Evolutionary conservation across 1,140 invertebrate genomes (phyloP).

Genomic region (Papilio helenus): DNA sequence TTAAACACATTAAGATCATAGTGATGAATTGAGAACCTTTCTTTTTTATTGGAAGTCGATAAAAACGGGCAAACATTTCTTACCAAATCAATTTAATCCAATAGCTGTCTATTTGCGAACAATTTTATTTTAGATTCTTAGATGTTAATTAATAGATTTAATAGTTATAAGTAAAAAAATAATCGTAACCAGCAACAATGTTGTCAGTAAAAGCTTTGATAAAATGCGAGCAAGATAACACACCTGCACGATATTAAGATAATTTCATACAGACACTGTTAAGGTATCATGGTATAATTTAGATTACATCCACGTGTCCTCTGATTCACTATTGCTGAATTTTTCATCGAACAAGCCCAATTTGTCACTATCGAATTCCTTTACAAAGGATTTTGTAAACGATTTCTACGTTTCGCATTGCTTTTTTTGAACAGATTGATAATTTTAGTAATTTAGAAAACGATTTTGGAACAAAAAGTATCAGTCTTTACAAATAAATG

Average conservation of each 20-base stretch:
- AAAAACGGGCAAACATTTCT: no score
- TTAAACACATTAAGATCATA: no score
- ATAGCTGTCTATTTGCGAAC: no score
- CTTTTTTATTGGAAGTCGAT: no score
- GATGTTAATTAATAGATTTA: neutral
- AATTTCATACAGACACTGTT: conserved; percentile 38
- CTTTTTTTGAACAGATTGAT: no score
- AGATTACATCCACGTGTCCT: neutral
- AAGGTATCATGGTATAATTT: neutral
- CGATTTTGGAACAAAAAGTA: no score
- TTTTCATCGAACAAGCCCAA: neutral
- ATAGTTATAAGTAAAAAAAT: neutral
- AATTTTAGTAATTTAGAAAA: no score
- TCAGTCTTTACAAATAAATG: no score
- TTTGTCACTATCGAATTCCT: neutral
- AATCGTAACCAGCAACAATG: conserved; percentile 26
- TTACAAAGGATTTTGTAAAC: neutral
- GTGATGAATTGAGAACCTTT: no score
- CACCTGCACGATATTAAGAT: conserved; percentile 46
- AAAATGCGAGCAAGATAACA: conserved; percentile 37
- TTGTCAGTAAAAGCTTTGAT: conserved; percentile 29
- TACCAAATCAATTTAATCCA: no score
- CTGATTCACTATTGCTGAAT: conserved; percentile 1
- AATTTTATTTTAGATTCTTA: neutral
- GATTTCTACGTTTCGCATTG: neutral